Conservation (phyloP, 2,888 invertebrate genomes). For the Lepidocyrtinus sp. region DNA sequence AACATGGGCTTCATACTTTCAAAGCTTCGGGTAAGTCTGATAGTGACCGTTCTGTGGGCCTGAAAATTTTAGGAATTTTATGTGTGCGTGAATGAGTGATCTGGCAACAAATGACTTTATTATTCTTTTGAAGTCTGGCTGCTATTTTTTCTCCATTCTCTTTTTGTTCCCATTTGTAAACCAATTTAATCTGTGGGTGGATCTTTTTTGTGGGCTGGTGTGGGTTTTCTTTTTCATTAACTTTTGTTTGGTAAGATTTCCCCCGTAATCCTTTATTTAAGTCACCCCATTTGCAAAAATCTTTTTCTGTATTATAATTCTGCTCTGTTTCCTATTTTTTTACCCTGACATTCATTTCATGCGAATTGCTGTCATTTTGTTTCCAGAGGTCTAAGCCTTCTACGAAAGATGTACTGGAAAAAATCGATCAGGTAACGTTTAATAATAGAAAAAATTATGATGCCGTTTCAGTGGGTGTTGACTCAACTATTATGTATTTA, state of each 20-base stretch:
- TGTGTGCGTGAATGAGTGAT: neutral
- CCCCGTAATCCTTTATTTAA: too few relatives aligned
- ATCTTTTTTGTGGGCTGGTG: neutral
- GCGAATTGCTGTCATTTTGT: constrained; percentile 25
- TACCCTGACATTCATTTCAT: neutral
- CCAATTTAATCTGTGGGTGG: neutral
- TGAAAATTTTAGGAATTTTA: neutral
- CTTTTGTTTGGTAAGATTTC: constrained; percentile 21
- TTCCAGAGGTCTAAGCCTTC: constrained; percentile 76
- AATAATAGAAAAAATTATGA: neutral
- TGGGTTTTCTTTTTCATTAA: neutral
- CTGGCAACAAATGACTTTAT: constrained; percentile 5
- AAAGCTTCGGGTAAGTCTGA: constrained; percentile 64
- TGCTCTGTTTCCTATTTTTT: neutral
- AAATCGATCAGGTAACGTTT: constrained; percentile 77
- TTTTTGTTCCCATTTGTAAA: neutral
- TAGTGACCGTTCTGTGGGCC: neutral
- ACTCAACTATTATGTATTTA: neutral
- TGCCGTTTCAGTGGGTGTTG: too few relatives aligned
- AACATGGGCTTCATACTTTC: constrained; percentile 67
- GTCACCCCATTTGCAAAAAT: neutral
- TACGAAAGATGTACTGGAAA: constrained; percentile 77
- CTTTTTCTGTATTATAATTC: neutral
- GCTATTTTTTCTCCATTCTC: neutral
- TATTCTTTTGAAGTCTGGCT: neutral